Evolutionary conservation across 2,888 invertebrate species (phyloP).

Genomic region (Drosophila mettleri): DNA sequence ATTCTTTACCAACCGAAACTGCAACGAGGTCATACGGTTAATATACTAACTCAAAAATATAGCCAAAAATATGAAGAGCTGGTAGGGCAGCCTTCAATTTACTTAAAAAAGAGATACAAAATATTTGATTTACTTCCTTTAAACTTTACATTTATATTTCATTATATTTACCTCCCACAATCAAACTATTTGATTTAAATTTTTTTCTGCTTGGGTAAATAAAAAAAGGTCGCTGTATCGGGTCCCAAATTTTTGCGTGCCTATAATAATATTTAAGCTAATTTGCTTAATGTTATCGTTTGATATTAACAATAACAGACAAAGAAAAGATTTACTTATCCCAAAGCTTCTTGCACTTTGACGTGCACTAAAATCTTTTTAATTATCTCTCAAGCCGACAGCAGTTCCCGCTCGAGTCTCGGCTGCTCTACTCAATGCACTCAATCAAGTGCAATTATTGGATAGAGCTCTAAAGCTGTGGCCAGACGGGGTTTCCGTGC

Average conservation of each 20-base stretch:
- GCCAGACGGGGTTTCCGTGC: conserved; percentile 21
- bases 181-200: neutral
- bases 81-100: neutral
- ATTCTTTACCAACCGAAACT: neutral
- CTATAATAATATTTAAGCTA: conserved; percentile 4
- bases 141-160: neutral
- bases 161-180: neutral
- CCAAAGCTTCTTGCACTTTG: neutral
- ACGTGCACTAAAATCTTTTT: neutral
- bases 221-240: neutral
- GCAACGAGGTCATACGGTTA: neutral
- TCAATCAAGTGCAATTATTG: conserved; percentile 64
- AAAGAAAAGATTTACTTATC: neutral
- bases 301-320: neutral
- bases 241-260: neutral
- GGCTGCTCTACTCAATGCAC: conserved; percentile 28
- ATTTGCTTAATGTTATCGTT: neutral
- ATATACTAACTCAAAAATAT: neutral
- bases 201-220: neutral
- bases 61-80: neutral
- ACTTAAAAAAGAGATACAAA: neutral
- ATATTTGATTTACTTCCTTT: neutral
- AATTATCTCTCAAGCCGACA: conserved; percentile 11
- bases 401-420: conserved; percentile 13
- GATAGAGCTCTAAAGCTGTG: conserved; percentile 10